Evolutionary conservation across 1,140 invertebrate species (phyloP), one percentile per base, ranked within the genome.

Genomic region (Pentalonia nigronervosa): DNA sequence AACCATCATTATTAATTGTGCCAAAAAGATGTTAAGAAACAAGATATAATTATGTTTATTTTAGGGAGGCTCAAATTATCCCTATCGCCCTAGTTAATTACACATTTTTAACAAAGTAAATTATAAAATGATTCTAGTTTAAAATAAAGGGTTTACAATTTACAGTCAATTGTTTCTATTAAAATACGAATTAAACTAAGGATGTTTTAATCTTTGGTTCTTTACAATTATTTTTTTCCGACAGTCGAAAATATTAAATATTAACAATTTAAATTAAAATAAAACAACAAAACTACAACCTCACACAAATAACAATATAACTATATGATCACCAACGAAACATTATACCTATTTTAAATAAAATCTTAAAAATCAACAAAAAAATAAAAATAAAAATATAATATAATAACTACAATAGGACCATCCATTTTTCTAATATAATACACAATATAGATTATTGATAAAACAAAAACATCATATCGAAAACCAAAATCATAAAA

Each of bases 331-430:
- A 60, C 53, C 88, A 45, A 90, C 88, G 21, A 60, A 60, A 60
- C 25, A 56, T 30, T 45, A 34, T 45, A 67, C 3, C 36, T 90
- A 45, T 60, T 90, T 60, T 20, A 67, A 90, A 93, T 93, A 93
- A 93, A 93, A 93, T 84, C 30, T 93, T 86, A 56, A 93, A 34
- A 84, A 86, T 84, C 91, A 93, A 93, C 91, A 56, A 92, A 81
- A 90, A 91, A 92, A 92, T 47, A 45, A 91, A 81, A 81, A 83
- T 92, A 48, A 91, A 81, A 81, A 83, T 92, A 48, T 92, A 92
- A 92, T 76, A 50, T 83, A 84, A 92, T 83, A 90, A 90, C 88
- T 90, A 60, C 53, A 90, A 90, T 90, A 90, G 88, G 88, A 90
- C 60, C 88, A 89, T 90, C 50, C 25, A 25, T 90, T 60, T 50